Evolutionary conservation across 2,888 invertebrate species (phyloP), one percentile per base, ranked within the genome.

Genomic region (Zhuqinia jingwanae): DNA sequence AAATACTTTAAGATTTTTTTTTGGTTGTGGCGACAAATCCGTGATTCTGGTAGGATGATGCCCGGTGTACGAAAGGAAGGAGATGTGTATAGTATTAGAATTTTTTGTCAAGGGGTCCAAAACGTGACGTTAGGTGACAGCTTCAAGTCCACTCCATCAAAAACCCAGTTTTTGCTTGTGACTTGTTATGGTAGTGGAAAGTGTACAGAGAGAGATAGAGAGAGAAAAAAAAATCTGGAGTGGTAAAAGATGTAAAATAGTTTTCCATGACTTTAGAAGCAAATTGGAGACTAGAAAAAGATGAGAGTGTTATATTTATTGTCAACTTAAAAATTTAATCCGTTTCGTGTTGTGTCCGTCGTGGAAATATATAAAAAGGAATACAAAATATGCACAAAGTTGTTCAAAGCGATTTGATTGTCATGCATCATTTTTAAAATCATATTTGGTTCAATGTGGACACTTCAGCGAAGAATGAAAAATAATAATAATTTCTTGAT

Each of bases 61-160:
- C n/a, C 17, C 42, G 70, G 27, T 36, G 25, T 27, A 13, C 2
- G 2, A 8, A 27, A 25, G 27, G 56, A 82, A 58, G 53, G n/a
- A 76, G 47, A 22, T 68, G 5, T 42, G 17, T 17, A 68, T 13
- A 20, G 50, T 47, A 42, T 75, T 75, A 65, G 76, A 76, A 63
- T 53, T 65, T 85, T 63, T 81, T 58, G 58, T 81, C 42, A 81
- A 81, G 81, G 17, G 81, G 70, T 73, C 81, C 68, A 56, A 87
- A 87, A 88, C 88, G 87, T 88, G 88, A 89, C 81, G 80, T 76
- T 83, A 70, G 81, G 82, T 88, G 89, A 90, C 90, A 90, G 85
- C 75, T 81, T 81, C 85, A 86, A 87, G 89, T 85, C 88, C 90
- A 88, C 90, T 90, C 88, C 42, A 90, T 89, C 90, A 90, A 88